These are phyloP conservation scores for Danaus chrysippus DNA, from an alignment of 2,888 invertebrate species.

Conservation along the genomic window DNA sequence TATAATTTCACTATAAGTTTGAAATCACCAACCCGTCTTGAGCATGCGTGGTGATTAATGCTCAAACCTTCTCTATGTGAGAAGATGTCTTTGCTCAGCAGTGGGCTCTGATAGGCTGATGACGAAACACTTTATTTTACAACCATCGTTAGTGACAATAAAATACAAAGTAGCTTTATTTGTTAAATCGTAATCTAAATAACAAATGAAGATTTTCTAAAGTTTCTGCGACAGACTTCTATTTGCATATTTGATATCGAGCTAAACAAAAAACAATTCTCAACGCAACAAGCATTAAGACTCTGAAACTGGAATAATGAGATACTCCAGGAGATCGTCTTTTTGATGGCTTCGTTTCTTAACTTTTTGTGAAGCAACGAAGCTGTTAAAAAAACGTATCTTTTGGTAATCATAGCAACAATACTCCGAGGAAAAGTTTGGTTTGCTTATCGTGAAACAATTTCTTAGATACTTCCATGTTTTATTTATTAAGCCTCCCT, in stretches of 20 bases:
- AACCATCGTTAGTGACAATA: no score
- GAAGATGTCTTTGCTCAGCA: no score
- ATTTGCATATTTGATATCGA: neutral
- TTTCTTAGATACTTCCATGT: neutral
- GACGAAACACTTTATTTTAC: no score
- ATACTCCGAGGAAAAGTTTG: neutral
- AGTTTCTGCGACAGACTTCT: no score
- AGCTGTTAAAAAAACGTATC: neutral
- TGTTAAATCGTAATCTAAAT: no score
- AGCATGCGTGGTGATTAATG: no score
- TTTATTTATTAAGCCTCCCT: neutral
- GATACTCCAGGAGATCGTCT: neutral
- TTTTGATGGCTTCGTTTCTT: neutral
- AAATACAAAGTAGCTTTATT: no score
- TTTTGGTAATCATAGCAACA: neutral
- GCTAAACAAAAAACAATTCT: neutral
- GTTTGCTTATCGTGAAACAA: neutral
- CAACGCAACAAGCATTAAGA: neutral
- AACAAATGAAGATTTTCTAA: no score
- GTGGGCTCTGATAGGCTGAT: no score
- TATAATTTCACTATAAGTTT: no score
- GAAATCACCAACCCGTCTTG: no score
- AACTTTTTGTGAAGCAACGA: neutral
- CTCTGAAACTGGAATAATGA: neutral
- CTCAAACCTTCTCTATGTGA: no score